Evolutionary conservation across 2,888 invertebrate genomes (phyloP), one percentile per base, ranked within the genome.

Genomic region (Sarcophaga subvicina): DNA sequence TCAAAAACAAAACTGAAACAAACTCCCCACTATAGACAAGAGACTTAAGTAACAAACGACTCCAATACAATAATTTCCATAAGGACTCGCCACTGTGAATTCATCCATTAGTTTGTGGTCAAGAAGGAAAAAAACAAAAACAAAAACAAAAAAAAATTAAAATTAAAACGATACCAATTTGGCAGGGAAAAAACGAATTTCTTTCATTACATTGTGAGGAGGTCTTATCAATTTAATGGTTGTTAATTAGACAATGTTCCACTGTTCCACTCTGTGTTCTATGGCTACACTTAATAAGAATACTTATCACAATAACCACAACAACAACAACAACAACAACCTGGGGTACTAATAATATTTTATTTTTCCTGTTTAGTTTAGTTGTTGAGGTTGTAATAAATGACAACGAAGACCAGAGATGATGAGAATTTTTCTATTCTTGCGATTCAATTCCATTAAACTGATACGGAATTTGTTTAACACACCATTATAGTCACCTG

Each of bases 221-320:
- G 84, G 88, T 83, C 77, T 86, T 88, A 89, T 89, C 88, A 87
- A 85, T 89, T 89, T 89, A 89, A 89, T 89, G 89, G 89, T 86
- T 89, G 89, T 89, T 89, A 89, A 89, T 89, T 88, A 88, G 89
- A 88, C 81, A 70, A 71, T 76, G 12, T 37, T 87, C 82, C 81
- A 72, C 81, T 82, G 81, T 87, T 80, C 73, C 66, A 60, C 69
- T 54, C 63, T 71, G 76, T 37, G 54, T 14, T 22, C 14, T 49
- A 22, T 45, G 37, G 12, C 12, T 54, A 54, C 54, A 54, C 54
- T 54, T 17, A 14, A 14, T 14, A 54, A 12, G 17, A 83, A 67
- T 66, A 71, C 76, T 85, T 85, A 85, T 85, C 84, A 85, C 17
- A 66, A 77, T 37, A 80, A 45, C 60, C 67, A 78, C 60, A 78